These are phyloP conservation scores for Parnassius mnemosyne DNA, from an alignment of 2,888 invertebrate genomes.

Conservation along the genomic window DNA sequence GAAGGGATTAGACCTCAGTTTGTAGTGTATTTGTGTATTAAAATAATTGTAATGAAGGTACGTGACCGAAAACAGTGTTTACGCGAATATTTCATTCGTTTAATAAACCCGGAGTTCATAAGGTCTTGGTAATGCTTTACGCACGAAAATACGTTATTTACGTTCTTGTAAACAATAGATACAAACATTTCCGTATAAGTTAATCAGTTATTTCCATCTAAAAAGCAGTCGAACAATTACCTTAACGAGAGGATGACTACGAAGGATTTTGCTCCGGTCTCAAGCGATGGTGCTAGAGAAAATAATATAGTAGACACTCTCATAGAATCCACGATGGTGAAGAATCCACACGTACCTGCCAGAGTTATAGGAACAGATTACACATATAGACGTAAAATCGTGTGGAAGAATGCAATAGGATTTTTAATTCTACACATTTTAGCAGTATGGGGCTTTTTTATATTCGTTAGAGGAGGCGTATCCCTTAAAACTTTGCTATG, in stretches of 20 bases:
- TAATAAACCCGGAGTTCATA: slow-evolving; percentile 16
- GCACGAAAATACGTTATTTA: slow-evolving; percentile 12
- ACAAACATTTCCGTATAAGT: slow-evolving; percentile 19
- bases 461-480: slow-evolving; percentile 45
- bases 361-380: slow-evolving; percentile 55
- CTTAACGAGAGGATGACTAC: slow-evolving; percentile 24
- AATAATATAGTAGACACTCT: slow-evolving; percentile 7
- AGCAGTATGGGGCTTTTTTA: slow-evolving; percentile 66
- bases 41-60: too few relatives aligned
- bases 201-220: slow-evolving; percentile 6
- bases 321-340: slow-evolving; percentile 9
- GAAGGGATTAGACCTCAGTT: too few relatives aligned
- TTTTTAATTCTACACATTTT: slow-evolving; percentile 79
- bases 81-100: slow-evolving; percentile 6
- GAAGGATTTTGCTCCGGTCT: slow-evolving; percentile 3
- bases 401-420: slow-evolving; percentile 83
- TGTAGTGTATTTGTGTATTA: too few relatives aligned
- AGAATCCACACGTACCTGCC: slow-evolving; percentile 24
- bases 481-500: slow-evolving; percentile 43
- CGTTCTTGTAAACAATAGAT: slow-evolving; percentile 1
- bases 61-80: too few relatives aligned
- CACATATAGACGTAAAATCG: slow-evolving; percentile 69
- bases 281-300: slow-evolving; percentile 16
- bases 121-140: slow-evolving; percentile 12
- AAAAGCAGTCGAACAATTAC: slow-evolving; percentile 6